Evolutionary conservation across 2,797 vertebrate genomes (phyloP), one percentile per base, ranked within the genome.

Genomic region (Danio albolineatus): DNA sequence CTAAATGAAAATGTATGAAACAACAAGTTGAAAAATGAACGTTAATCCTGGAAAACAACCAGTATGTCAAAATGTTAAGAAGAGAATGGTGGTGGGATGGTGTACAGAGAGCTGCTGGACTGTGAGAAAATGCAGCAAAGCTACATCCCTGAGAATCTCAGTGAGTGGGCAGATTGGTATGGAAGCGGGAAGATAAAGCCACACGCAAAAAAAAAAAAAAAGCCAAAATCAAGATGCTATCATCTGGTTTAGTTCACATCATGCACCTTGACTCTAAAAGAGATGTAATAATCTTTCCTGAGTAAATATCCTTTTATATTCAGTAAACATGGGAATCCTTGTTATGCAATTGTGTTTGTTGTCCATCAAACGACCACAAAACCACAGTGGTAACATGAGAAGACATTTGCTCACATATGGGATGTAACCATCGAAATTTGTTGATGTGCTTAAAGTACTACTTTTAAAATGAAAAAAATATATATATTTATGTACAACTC

Each of bases 291-390:
- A 67, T 9, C 12, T 14, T 56, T 17, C 19, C 21, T 38, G 51
- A 46, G 4, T 69, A 19, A 60, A 67, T 53, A 49, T 36, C 21
- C 39, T 44, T 53, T 57, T 49, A 38, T 9, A 53, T 46, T 38
- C 60, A 65, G 12, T 61, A 77, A 79, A 76, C 81, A 57, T 56
- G 19, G 36, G 65, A 78, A 38, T 28, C 56, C 44, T 49, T 81
- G 64, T 74, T 49, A 78, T 73, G 79, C 60, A 75, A 74, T 64
- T 10, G 28, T 4, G 28, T 44, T 69, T n/a, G 16, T 65, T 65
- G 61, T 81, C 44, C 71, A 67, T 74, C 67, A 84, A 86, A 84
- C 64, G 49, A 71, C 61, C 74, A 80, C 78, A 80, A 59, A 67
- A 36, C 61, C 72, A 62, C 57, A 74, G 41, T 44, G 36, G 69